Evolutionary conservation across 2,797 vertebrate genomes (phyloP).

Genomic region (Thripadectes ignobilis): DNA sequence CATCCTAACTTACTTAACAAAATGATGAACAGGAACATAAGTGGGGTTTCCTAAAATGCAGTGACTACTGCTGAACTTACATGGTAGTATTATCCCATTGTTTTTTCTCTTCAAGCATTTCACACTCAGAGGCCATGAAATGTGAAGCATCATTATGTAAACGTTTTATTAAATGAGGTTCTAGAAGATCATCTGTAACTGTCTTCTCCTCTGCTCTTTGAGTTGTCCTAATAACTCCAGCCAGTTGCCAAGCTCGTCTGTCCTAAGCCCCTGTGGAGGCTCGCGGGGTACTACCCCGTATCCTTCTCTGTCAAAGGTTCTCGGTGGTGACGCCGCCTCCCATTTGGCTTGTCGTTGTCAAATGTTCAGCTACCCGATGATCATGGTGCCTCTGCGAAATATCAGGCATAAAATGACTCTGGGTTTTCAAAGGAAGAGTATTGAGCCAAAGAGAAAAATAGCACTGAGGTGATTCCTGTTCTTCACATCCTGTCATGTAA

Average conservation of each 20-base stretch:
- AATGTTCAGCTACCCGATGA: constrained; percentile 24
- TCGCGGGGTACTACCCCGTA: not conserved
- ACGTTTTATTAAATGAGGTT: not conserved
- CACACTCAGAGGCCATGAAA: not conserved
- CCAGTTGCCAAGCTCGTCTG: not conserved
- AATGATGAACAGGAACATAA: not conserved
- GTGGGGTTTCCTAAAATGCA: not conserved
- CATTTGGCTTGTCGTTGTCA: not conserved
- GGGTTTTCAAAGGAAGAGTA: not conserved
- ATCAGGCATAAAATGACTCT: not conserved
- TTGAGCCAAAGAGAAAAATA: not conserved
- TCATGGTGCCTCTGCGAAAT: not conserved
- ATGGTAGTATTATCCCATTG: not conserved
- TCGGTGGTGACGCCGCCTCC: not conserved
- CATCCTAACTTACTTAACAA: not conserved
- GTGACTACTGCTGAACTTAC: not conserved
- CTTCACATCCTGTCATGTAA: not conserved
- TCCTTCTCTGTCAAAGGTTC: not conserved
- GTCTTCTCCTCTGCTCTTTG: not conserved
- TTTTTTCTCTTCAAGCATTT: not conserved
- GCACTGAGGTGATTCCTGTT: not conserved
- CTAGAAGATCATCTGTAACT: not conserved
- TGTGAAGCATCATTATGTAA: not conserved
- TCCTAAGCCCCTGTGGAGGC: not conserved
- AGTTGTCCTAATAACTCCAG: not conserved